These are phyloP conservation scores for Oreochromis aureus DNA, from an alignment of 2,113 vertebrate species.

Conservation along the genomic window DNA sequence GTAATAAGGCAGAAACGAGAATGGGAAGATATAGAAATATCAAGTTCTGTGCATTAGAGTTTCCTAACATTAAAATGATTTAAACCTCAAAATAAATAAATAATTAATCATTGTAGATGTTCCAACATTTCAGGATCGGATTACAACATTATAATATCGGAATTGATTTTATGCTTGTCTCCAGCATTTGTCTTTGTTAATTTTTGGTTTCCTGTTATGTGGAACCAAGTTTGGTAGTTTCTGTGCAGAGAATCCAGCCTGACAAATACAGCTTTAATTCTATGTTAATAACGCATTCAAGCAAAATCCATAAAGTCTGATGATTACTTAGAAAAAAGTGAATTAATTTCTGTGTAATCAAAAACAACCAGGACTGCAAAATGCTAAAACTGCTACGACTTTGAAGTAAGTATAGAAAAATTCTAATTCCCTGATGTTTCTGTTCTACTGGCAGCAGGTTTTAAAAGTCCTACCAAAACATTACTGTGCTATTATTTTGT, in stretches of 20 bases:
- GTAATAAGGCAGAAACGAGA: neutral
- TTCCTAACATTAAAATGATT: neutral
- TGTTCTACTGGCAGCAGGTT: neutral
- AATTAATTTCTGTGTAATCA: neutral
- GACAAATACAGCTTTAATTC: neutral
- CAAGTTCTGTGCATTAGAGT: neutral
- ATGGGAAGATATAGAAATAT: neutral
- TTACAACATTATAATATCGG: neutral
- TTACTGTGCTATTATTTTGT: neutral
- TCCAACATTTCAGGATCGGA: neutral
- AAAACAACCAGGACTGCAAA: neutral
- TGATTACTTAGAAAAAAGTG: neutral
- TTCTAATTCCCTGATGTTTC: neutral
- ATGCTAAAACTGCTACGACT: neutral
- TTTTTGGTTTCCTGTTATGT: neutral
- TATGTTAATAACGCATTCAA: neutral
- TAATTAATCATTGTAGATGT: neutral
- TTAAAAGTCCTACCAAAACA: neutral
- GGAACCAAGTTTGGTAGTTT: neutral
- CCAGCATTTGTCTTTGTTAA: neutral
- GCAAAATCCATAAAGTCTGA: neutral
- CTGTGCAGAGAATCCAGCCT: neutral
- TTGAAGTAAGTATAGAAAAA: neutral
- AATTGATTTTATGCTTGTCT: accelerated
- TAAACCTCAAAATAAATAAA: neutral